Conservation (phyloP, 2,113 vertebrate genomes). For the Ceyx margarethae region DNA sequence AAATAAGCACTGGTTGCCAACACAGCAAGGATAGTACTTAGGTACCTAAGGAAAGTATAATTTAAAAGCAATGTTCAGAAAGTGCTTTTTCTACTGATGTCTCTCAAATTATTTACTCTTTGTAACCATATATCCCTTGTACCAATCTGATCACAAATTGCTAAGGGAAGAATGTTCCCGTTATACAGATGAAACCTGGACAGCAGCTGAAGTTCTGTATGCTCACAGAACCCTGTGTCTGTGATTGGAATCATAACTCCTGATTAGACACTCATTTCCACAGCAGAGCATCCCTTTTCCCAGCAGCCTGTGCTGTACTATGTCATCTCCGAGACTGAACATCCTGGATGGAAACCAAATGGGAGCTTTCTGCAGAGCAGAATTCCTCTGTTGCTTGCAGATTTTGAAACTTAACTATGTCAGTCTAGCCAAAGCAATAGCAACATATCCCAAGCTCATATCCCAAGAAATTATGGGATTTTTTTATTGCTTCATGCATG, state of each 20-base stretch:
- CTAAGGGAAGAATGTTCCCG: not conserved
- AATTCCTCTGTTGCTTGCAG: not conserved
- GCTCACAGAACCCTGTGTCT: not conserved
- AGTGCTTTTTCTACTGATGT: not conserved
- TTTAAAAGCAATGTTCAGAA: not conserved
- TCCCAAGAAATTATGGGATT: not conserved
- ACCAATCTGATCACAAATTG: not conserved
- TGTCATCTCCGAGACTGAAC: not conserved
- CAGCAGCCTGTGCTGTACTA: not conserved
- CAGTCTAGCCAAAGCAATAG: not conserved
- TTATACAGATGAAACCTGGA: not conserved
- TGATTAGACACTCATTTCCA: not conserved
- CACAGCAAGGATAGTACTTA: not conserved
- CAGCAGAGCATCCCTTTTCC: not conserved
- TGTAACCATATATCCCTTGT: not conserved
- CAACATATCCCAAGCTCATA: not conserved
- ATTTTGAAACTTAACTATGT: not conserved
- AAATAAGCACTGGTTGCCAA: not conserved
- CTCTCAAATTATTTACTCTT: not conserved
- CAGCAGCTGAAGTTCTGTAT: not conserved
- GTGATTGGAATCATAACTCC: not conserved
- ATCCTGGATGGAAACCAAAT: not conserved
- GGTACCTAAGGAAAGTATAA: not conserved
- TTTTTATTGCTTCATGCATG: not conserved
- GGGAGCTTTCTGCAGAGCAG: not conserved